A percentile compares a stretch with the other conserved stretches of the same genome.
Conservation (phyloP, 2,797 vertebrate species). For the Enteromius treurensis region DNA sequence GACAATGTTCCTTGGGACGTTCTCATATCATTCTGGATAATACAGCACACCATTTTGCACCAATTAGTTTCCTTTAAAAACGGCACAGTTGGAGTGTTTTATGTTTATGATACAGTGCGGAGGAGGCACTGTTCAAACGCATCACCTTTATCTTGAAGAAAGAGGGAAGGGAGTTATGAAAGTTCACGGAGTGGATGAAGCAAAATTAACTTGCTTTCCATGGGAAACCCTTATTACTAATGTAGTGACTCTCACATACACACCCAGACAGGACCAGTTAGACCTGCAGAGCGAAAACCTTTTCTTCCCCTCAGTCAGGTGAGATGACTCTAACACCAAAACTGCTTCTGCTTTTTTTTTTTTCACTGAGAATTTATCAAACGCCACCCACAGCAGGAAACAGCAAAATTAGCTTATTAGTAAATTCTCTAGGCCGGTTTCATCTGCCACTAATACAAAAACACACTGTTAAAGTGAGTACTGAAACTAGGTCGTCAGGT, state of each 20-base stretch:
- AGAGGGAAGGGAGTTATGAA: constrained; percentile 2
- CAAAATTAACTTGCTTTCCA: background rate
- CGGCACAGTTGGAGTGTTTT: background rate
- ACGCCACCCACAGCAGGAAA: background rate
- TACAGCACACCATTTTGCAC: background rate
- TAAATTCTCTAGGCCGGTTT: constrained; percentile 3
- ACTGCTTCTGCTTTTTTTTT: background rate
- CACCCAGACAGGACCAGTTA: constrained; percentile 34
- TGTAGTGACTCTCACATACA: background rate
- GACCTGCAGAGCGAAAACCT: background rate
- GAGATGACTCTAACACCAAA: constrained; percentile 14
- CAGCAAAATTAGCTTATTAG: background rate
- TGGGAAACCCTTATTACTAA: constrained; percentile 29
- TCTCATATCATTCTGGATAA: background rate
- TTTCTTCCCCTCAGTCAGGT: background rate
- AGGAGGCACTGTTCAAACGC: background rate
- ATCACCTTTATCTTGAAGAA: constrained; percentile 1
- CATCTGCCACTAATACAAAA: constrained; percentile 20
- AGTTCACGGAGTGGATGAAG: background rate
- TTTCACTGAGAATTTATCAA: background rate
- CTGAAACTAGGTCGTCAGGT: constrained; percentile 13
- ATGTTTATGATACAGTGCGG: background rate
- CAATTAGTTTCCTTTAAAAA: background rate
- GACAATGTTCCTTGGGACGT: background rate
- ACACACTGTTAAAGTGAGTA: background rate